These are phyloP conservation scores for Drosophila takahashii DNA, from an alignment of 1,140 invertebrate genomes.

Conservation along the genomic window DNA sequence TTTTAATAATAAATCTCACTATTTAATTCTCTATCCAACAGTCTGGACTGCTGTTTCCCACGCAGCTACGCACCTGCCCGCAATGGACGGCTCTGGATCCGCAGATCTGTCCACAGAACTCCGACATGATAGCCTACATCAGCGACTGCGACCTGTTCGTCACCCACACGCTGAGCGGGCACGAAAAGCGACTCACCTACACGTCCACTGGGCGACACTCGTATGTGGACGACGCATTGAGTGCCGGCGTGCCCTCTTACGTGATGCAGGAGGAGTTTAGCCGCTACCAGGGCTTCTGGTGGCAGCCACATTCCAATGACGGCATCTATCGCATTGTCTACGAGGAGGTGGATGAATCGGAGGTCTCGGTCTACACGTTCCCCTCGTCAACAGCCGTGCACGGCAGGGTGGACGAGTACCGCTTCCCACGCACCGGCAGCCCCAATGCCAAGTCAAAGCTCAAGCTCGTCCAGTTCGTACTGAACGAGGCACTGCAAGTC, in stretches of 20 bases:
- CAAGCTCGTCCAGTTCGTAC: slow-evolving; percentile 94
- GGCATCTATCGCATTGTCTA: slow-evolving; percentile 95
- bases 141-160: slow-evolving; percentile 96
- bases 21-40: slow-evolving; percentile 84
- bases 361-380: slow-evolving; percentile 96
- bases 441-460: slow-evolving; percentile 95
- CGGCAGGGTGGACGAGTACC: slow-evolving; percentile 93
- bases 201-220: slow-evolving; percentile 90
- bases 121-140: slow-evolving; percentile 95
- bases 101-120: slow-evolving; percentile 95
- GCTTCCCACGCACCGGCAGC: slow-evolving; percentile 96
- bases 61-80: slow-evolving; percentile 89
- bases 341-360: slow-evolving; percentile 97
- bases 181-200: slow-evolving; percentile 91
- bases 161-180: slow-evolving; percentile 90
- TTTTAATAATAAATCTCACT: too few relatives aligned
- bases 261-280: slow-evolving; percentile 99
- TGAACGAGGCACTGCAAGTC: slow-evolving; percentile 89
- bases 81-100: slow-evolving; percentile 92
- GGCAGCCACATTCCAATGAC: slow-evolving; percentile 93
- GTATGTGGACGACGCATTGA: slow-evolving; percentile 92
- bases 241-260: slow-evolving; percentile 97
- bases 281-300: slow-evolving; percentile 98
- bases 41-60: slow-evolving; percentile 89
- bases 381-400: slow-evolving; percentile 90